A percentile compares a stretch with the other conserved stretches of the same genome.
phyloP scores from a whole-genome alignment of 1,140 invertebrate species.

The Micrasema longulum region DNA sequence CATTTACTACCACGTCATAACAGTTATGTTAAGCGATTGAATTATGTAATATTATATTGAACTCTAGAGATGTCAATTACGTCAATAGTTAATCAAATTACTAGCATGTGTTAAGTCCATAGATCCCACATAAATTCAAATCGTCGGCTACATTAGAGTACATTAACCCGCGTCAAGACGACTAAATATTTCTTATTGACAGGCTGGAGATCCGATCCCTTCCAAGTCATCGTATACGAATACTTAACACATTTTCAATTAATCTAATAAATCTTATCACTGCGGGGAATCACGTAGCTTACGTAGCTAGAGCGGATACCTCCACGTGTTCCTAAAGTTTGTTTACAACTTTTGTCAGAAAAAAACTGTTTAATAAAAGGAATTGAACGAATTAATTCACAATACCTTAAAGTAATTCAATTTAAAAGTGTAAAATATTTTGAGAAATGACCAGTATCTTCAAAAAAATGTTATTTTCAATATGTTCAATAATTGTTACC shows the following conservation, averaged over 20 bases:
- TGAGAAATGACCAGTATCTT: too few relatives aligned
- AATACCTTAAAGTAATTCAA: too few relatives aligned
- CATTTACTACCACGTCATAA: too few relatives aligned
- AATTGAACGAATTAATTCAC: too few relatives aligned
- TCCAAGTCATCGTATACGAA: conserved; percentile 17
- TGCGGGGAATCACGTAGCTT: conserved; percentile 22
- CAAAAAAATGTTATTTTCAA: too few relatives aligned
- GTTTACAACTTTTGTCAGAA: too few relatives aligned
- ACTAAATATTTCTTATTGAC: conserved; percentile 42
- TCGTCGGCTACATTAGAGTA: conserved; percentile 35
- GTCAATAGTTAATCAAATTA: conserved; percentile 40
- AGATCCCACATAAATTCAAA: conserved; percentile 38
- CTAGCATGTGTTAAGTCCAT: conserved; percentile 23
- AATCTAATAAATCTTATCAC: conserved; percentile 45
- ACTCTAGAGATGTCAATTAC: conserved; percentile 26
- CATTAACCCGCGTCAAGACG: conserved; percentile 32
- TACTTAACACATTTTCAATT: conserved; percentile 45
- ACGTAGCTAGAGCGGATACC: not conserved
- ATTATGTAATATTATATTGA: conserved; percentile 21
- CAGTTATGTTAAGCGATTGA: conserved; percentile 8
- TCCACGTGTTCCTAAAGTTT: conserved; percentile 29
- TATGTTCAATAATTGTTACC: too few relatives aligned
- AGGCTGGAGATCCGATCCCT: conserved; percentile 25
- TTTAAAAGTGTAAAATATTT: too few relatives aligned
- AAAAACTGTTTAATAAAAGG: too few relatives aligned